Base-by-base conservation (phyloP, 2,113 vertebrate species). In the Pipra filicauda region DNA sequence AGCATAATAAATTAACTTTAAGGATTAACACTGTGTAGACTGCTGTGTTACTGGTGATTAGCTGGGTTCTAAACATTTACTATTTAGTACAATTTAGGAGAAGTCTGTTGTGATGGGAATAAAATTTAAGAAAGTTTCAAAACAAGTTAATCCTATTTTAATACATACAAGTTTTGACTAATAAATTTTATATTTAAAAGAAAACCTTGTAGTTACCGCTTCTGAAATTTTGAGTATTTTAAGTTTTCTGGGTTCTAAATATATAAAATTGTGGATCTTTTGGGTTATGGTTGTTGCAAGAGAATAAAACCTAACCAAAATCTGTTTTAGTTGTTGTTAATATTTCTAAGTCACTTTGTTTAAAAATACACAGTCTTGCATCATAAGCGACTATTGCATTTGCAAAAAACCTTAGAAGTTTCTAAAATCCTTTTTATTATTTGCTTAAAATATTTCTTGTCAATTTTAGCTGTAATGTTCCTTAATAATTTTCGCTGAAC, bases 41-140 rank as follows among this genome's bases (percentile, higher is more conserved):
- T 76, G 35, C 37, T 55, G 12, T 1, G 1, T 24, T 66, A n/a
- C 39, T 49, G 17, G 16, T 62, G 23, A 39, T 27, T 22, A 62
- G 8, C 31, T 88, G 31, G 8, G 19, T 43, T 71, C 23, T 69
- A 59, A 74, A 49, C 21, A 19, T 0, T 0, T 48, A 37, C 26
- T 65, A 22, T 61, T 14, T 8, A 12, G 9, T 46, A 44, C 5
- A 3, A 54, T 79, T 70, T 41, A 49, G 71, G 12, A 9, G 61
- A 30, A 2, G 6, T 27, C 24, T 65, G 9, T 70, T 95, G 24
- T 46, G 57, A 72, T 67, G 26, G 19, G 46, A 66, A 65, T 67
- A 82, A 71, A 64, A 72, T 33, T 21, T 3, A 72, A 66, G 28
- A 46, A 75, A 46, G 22, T 55, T 59, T 14, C 1, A 6, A 58